Evolutionary conservation across 1,140 invertebrate species (phyloP), one percentile per base, ranked within the genome.

Genomic region (Phenacoccus solenopsis): DNA sequence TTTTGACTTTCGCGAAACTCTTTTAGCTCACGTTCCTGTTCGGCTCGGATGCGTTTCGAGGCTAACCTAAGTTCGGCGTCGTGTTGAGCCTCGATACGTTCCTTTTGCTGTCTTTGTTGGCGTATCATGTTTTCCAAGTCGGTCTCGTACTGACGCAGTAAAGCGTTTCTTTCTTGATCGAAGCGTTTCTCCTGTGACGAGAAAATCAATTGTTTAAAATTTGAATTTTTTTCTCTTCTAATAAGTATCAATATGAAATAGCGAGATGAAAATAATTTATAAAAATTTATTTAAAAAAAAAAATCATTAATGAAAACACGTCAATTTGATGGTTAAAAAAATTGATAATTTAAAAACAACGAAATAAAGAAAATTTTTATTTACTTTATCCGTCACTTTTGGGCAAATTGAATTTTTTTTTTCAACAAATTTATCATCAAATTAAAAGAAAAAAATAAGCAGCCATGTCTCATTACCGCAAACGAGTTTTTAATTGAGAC

Each of bases 1-100:
- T 98, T 98, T 64, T 97, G 82, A 32, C 88, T 87, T 75, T 98
- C 96, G 5, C 93, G 82, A 82, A 98, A 99, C 74, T 88, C 86
- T 75, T 95, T 91, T 69, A 96, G 80, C 75, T 98, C 96, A 25
- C 91, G 85, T 75, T 99, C 96, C 71, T 99, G 96, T 74, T 98
- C 96, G 13, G 85, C 81, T 22, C 94, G 86, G 38, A 93, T 88
- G 71, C 90, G 86, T 75, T 92, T 98, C 28, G 89, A 91, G 10
- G 90, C 85, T 30, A 87, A 81, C 69, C 93, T 84, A 61, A 98
- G 81, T 74, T 98, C 96, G 0, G 88, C 84, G 74, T 97, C 94
- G 76, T 98, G 94, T 69, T 91, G 87, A 61, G 88, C 85, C 78
- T 98, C 96, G 4, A 93, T 92, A 72, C 93, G 89, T 79, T 98